A percentile compares a stretch with the other conserved stretches of the same genome.
Conservation (phyloP, 1,140 invertebrate genomes). For the Drosophila pachea region DNA sequence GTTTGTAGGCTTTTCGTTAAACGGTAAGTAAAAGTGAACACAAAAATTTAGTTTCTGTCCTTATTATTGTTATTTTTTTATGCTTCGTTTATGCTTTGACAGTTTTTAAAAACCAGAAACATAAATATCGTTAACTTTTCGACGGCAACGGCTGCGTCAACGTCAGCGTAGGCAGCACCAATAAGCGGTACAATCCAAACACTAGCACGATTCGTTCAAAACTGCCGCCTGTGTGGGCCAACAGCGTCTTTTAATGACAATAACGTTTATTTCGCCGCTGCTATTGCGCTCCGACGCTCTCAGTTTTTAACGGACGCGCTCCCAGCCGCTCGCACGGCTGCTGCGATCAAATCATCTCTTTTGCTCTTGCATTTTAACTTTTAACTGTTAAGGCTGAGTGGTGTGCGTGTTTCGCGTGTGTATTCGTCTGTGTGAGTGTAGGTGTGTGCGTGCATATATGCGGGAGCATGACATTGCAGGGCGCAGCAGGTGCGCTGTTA, state of each 20-base stretch:
- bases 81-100: too few relatives aligned
- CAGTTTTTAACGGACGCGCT: constrained; percentile 28
- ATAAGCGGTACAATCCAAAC: constrained; percentile 31
- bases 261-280: constrained; percentile 38
- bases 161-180: neutral
- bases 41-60: too few relatives aligned
- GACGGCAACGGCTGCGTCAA: constrained; percentile 11
- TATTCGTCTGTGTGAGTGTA: neutral
- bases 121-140: constrained; percentile 30
- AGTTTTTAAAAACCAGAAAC: constrained; percentile 11
- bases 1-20: too few relatives aligned
- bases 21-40: too few relatives aligned
- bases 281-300: constrained; percentile 34
- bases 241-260: constrained; percentile 53
- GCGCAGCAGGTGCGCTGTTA: constrained; percentile 45
- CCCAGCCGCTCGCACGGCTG: constrained; percentile 24
- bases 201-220: constrained; percentile 60
- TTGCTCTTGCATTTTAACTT: constrained; percentile 9
- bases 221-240: constrained; percentile 64
- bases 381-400: constrained; percentile 26
- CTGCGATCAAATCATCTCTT: constrained; percentile 30
- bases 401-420: neutral
- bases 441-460: neutral
- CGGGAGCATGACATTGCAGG: constrained; percentile 3
- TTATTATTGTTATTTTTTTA: neutral